Base-by-base conservation (phyloP, 2,797 vertebrate species). In the Bryconaethiops microstoma region DNA sequence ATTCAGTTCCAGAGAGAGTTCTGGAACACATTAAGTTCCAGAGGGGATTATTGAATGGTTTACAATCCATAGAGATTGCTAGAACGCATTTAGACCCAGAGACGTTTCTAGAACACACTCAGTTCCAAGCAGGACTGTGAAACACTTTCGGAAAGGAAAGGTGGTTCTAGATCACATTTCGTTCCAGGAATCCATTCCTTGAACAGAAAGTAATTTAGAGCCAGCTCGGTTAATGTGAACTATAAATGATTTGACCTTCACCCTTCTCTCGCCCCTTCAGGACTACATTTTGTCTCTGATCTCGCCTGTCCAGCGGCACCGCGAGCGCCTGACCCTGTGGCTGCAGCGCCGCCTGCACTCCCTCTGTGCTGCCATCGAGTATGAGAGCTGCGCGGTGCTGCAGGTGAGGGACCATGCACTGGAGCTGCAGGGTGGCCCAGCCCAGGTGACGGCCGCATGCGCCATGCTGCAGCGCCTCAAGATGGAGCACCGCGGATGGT, bases 371-470 rank as follows among this genome's bases (percentile, higher is more conserved):
- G 87, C 83, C 83, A 85, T 71, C 72, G 89, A 92, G 86, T 80
- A 90, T 90, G 91, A 92, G 86, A 95, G 92, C 85, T 86, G 92
- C 86, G 89, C 91, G 88, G 87, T 82, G 86, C 90, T 91, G 91
- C 93, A 95, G 92, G 91, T 95, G 93, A 95, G 94, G 91, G 91
- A 95, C 84, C 91, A 94, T 92, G 93, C 85, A 87, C 90, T 91
- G 88, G 93, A 95, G 88, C 87, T 93, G 85, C 91, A 91, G 91
- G 91, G 92, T 78, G 92, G 90, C 85, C 89, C 93, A 91, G 88
- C 92, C 77, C 96, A 96, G 94, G 95, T 96, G 95, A 97, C 96
- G 95, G 96, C 97, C 92, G 96, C 95, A 94, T 97, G 95, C 95
- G 96, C 96, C 92, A 95, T 95, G 94, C 94, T 96, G 93, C 94